Percentiles rank a stretch among this genome's conserved stretches.
phyloP scores from a whole-genome alignment of 2,888 invertebrate species.

The Tenthredo notha region DNA sequence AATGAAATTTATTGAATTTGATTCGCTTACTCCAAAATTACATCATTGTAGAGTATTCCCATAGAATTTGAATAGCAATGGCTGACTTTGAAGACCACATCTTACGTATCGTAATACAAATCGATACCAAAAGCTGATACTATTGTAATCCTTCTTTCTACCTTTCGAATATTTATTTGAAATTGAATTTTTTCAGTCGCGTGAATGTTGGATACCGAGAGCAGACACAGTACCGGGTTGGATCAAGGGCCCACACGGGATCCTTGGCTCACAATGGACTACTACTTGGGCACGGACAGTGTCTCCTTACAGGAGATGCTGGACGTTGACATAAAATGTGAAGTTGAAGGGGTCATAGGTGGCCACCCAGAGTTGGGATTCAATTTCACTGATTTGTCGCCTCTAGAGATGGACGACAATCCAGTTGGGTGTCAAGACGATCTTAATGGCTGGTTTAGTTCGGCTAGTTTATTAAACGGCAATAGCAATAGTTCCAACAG shows the following conservation, averaged over 20 bases:
- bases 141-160: not conserved
- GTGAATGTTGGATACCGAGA: constrained; percentile 78
- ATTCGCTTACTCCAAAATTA: too few species aligned
- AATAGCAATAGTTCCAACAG: constrained; percentile 76
- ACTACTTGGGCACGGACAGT: constrained; percentile 80
- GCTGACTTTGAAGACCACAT: not conserved
- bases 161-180: not conserved
- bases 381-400: constrained; percentile 81
- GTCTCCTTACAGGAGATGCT: constrained; percentile 93
- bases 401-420: constrained; percentile 84
- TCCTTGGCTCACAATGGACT: constrained; percentile 80
- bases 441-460: constrained; percentile 72
- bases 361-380: constrained; percentile 81
- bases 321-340: constrained; percentile 93
- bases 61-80: not conserved
- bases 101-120: not conserved
- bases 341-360: constrained; percentile 90
- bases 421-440: constrained; percentile 73
- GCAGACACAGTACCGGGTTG: constrained; percentile 75
- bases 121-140: not conserved
- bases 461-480: constrained; percentile 73
- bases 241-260: constrained; percentile 76
- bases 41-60: too few species aligned
- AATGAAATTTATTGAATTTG: too few species aligned
- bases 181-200: constrained; percentile 64